Percentiles rank a stretch among this genome's conserved stretches.
Evolutionary conservation across 2,888 invertebrate species (phyloP).

Genomic region (Pycnomerus fuliginosus): DNA sequence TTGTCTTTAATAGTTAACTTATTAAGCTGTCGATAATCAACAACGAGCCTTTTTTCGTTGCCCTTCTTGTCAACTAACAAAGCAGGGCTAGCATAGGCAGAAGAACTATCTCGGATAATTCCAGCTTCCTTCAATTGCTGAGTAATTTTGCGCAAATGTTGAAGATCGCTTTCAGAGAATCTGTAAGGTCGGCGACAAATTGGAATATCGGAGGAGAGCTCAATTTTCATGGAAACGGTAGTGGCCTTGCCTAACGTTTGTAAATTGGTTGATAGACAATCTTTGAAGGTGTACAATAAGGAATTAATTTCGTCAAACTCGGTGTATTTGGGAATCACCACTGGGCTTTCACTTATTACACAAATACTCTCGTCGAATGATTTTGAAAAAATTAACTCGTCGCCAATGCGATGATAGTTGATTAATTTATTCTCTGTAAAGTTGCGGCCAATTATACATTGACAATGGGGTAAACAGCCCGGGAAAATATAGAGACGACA

Average conservation of each 20-base stretch:
- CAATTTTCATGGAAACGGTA: no score
- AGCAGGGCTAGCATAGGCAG: not conserved
- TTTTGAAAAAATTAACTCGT: no score
- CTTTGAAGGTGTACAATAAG: no score
- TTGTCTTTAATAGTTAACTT: slow-evolving; percentile 2
- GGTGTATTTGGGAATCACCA: no score
- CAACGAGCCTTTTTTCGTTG: not conserved
- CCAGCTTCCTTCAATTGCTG: not conserved
- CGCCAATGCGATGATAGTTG: no score
- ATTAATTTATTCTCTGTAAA: no score
- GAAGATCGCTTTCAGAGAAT: not conserved
- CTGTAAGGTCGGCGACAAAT: not conserved
- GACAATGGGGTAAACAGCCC: no score
- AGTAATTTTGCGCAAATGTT: no score
- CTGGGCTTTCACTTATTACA: not conserved
- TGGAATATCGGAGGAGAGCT: no score
- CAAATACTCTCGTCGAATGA: not conserved
- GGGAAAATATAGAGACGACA: no score
- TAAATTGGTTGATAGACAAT: not conserved
- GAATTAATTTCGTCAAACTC: no score
- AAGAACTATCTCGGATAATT: not conserved
- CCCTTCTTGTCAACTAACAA: slow-evolving; percentile 1
- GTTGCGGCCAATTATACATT: not conserved
- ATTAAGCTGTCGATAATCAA: slow-evolving; percentile 4
- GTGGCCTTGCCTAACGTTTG: not conserved